phyloP scores from a whole-genome alignment of 2,888 invertebrate species.

The Fissipunctia ypsillon region DNA sequence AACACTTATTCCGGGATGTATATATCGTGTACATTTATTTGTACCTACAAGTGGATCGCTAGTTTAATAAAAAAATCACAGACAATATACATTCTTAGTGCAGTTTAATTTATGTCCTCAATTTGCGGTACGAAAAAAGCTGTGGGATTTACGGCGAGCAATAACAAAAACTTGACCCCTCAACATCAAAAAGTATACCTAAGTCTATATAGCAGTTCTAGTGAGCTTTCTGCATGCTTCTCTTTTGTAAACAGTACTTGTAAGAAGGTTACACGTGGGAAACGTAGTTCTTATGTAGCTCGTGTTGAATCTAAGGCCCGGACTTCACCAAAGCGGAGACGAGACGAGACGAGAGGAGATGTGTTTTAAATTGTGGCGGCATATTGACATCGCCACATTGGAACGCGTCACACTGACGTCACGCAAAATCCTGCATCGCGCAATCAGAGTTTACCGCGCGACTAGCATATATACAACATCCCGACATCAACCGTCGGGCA shows the following conservation, averaged over 20 bases:
- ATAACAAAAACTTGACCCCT: not conserved
- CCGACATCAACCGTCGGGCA: too few species aligned
- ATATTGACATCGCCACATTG: too few species aligned
- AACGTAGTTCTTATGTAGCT: conserved; percentile 19
- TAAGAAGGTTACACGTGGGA: conserved; percentile 38
- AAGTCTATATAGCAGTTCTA: not conserved
- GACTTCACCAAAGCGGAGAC: too few species aligned
- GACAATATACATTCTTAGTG: not conserved
- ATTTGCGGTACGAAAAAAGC: not conserved
- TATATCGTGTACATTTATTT: too few species aligned
- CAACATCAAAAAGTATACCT: too few species aligned
- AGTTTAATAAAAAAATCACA: not conserved
- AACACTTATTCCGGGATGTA: not conserved
- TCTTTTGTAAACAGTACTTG: not conserved
- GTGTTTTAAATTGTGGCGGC: too few species aligned
- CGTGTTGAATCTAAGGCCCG: not conserved
- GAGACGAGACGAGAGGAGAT: too few species aligned
- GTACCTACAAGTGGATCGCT: not conserved
- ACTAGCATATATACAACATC: too few species aligned
- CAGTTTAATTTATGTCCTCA: too few species aligned
- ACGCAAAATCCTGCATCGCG: too few species aligned
- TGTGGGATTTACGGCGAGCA: not conserved
- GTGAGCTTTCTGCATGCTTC: not conserved
- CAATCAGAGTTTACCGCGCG: too few species aligned
- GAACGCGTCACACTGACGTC: too few species aligned